Conservation (phyloP, 2,888 invertebrate genomes). For the Cephus runcator region DNA sequence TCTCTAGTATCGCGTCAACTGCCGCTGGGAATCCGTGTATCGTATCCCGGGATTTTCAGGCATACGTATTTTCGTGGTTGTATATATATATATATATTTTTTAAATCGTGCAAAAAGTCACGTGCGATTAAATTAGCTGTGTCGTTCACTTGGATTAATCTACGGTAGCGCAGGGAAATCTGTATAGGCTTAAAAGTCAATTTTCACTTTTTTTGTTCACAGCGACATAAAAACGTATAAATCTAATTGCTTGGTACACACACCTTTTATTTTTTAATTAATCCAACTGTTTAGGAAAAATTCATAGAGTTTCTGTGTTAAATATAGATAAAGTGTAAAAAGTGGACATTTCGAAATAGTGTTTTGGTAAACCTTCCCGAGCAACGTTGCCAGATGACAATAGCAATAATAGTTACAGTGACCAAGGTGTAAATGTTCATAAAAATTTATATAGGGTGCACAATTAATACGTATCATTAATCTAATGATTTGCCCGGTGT, state of each 20-base stretch:
- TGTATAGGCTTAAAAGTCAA: neutral
- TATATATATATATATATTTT: neutral
- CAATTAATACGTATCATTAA: neutral
- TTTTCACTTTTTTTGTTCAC: neutral
- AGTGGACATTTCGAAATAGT: neutral
- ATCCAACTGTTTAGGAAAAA: neutral
- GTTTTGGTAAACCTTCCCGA: neutral
- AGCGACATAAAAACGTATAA: neutral
- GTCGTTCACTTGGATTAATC: neutral
- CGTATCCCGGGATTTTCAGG: neutral
- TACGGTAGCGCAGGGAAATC: neutral
- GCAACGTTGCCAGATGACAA: neutral
- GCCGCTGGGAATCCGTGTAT: conserved; percentile 50
- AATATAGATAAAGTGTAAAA: neutral
- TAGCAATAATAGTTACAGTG: neutral
- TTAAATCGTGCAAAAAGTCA: neutral
- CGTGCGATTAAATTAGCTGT: neutral
- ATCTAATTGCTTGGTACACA: no score
- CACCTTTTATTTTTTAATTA: neutral
- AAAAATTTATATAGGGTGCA: neutral
- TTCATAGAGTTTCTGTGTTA: neutral
- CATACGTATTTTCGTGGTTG: neutral
- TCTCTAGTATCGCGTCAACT: conserved; percentile 59
- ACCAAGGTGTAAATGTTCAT: neutral
- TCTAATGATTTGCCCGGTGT: neutral